A percentile compares a stretch with the other conserved stretches of the same genome.
Evolutionary conservation across 2,113 vertebrate species (phyloP).

Genomic region (Gavialis gangeticus): DNA sequence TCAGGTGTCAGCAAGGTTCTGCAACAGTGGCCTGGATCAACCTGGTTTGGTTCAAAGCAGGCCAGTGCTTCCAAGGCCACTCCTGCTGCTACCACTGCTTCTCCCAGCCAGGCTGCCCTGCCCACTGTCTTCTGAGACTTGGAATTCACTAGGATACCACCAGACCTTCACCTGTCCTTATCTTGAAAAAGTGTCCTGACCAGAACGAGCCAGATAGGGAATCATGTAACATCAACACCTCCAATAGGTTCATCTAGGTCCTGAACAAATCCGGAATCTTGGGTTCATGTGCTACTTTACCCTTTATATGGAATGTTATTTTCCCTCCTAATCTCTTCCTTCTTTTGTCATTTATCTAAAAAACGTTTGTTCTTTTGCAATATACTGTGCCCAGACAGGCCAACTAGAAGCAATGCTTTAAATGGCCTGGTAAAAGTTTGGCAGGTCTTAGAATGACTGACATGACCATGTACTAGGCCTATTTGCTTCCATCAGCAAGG

Average conservation of each 20-base stretch:
- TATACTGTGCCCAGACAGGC: background rate
- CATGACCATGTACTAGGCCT: background rate
- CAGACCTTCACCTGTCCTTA: too few relatives aligned
- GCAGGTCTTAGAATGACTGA: background rate
- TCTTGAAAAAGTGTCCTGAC: background rate
- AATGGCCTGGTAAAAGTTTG: background rate
- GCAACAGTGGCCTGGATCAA: too few relatives aligned
- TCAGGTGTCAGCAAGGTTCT: background rate
- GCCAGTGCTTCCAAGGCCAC: too few relatives aligned
- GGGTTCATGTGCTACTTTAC: background rate
- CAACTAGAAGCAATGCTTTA: background rate
- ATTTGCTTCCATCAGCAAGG: background rate
- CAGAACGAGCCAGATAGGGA: rapidly evolving
- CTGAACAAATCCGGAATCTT: background rate
- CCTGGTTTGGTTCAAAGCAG: too few relatives aligned
- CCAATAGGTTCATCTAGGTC: background rate
- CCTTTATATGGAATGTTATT: background rate
- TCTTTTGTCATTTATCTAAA: background rate
- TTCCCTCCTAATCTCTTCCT: background rate
- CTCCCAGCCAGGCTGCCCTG: too few relatives aligned
- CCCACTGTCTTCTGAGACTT: too few relatives aligned
- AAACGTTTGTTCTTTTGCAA: background rate
- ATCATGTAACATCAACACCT: background rate
- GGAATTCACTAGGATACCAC: too few relatives aligned
- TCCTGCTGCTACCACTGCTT: too few relatives aligned